Evolutionary conservation across 2,113 vertebrate genomes (phyloP).

Genomic region (Spilogale gracilis): DNA sequence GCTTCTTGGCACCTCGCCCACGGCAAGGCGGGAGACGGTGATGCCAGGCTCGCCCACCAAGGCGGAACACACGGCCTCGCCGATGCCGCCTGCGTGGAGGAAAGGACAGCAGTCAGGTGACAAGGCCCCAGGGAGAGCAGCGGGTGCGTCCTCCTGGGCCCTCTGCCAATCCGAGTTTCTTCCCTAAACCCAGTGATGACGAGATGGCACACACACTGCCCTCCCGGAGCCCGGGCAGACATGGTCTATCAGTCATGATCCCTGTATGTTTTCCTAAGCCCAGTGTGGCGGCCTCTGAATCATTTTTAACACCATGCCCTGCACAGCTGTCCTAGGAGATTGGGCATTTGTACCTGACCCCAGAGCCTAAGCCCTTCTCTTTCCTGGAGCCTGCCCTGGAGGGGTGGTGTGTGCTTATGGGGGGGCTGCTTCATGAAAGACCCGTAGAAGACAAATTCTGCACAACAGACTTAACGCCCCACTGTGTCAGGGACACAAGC

Average conservation of each 20-base stretch:
- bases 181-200: not conserved
- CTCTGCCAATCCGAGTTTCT: not conserved
- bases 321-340: not conserved
- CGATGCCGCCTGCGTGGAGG: conserved; percentile 91
- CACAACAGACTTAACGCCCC: not conserved
- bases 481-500: not conserved
- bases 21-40: conserved; percentile 91
- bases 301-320: not conserved
- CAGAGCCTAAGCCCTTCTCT: not conserved
- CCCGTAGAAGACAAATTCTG: not conserved
- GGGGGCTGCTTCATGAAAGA: not conserved
- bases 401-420: too few relatives aligned
- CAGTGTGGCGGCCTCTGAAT: not conserved
- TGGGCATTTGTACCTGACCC: not conserved
- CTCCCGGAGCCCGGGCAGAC: not conserved
- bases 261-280: not conserved
- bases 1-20: conserved; percentile 92
- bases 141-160: rapidly evolving
- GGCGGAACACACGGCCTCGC: conserved; percentile 92
- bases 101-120: not conserved
- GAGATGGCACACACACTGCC: rapidly evolving
- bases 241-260: not conserved
- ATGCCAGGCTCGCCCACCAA: conserved; percentile 92
- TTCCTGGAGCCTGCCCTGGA: not conserved
- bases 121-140: not conserved